phyloP scores from a whole-genome alignment of 1,140 invertebrate species.

The Agrilus planipennis region DNA sequence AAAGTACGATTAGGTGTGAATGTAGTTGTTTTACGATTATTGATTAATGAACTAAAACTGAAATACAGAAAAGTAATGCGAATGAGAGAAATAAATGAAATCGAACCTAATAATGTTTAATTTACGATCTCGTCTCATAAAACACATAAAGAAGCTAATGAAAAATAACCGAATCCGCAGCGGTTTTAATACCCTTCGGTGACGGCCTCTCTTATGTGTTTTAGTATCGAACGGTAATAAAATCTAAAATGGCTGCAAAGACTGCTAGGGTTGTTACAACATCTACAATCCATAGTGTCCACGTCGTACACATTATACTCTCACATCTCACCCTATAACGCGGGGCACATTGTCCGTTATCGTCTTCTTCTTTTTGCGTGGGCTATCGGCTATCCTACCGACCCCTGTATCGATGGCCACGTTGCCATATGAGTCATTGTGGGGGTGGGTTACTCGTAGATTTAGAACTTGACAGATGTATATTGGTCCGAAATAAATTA shows the following conservation, averaged over 20 bases:
- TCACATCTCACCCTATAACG: constrained; percentile 9
- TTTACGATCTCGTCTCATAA: too few species aligned
- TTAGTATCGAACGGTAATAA: constrained; percentile 34
- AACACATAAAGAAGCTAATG: too few species aligned
- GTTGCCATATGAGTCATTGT: constrained; percentile 12
- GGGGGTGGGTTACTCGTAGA: constrained; percentile 12
- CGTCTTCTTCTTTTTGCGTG: too few species aligned
- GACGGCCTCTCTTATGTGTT: constrained; percentile 28
- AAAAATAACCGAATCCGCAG: too few species aligned
- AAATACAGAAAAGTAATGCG: too few species aligned
- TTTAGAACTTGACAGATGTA: constrained; percentile 13
- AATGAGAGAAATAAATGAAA: too few species aligned
- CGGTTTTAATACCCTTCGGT: too few species aligned
- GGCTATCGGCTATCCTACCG: too few species aligned
- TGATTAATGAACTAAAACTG: too few species aligned
- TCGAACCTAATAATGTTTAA: too few species aligned
- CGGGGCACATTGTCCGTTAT: constrained; percentile 1
- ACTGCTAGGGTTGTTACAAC: constrained; percentile 23
- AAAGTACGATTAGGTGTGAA: too few species aligned
- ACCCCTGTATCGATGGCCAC: constrained; percentile 5
- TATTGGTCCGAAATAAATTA: constrained; percentile 11
- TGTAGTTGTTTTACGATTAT: too few species aligned
- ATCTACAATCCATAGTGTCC: constrained; percentile 18
- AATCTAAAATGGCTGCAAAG: constrained; percentile 32
- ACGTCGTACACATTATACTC: constrained; percentile 10